phyloP scores from a whole-genome alignment of 2,888 invertebrate genomes.

The Neuroscelio doddi region DNA sequence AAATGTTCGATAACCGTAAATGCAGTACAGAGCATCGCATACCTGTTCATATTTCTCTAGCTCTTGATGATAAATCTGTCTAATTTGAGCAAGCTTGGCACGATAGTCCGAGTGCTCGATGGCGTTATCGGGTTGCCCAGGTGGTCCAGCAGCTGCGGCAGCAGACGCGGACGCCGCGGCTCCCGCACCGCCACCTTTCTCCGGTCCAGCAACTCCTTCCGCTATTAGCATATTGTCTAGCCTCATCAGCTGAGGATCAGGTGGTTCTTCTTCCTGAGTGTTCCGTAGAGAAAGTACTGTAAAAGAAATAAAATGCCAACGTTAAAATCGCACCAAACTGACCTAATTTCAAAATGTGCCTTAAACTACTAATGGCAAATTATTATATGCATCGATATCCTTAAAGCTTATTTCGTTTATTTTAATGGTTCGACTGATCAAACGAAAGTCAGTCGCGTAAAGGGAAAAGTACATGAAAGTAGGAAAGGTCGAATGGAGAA shows the following conservation, averaged over 20 bases:
- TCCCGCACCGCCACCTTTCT: slow-evolving; percentile 91
- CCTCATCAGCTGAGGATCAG: slow-evolving; percentile 98
- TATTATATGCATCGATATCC: no score
- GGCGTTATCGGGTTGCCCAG: slow-evolving; percentile 91
- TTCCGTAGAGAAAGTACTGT: slow-evolving; percentile 93
- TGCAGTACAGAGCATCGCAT: slow-evolving; percentile 17
- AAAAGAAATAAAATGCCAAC: slow-evolving; percentile 56
- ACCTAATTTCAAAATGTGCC: no score
- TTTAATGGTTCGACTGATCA: no score
- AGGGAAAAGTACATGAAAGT: background rate
- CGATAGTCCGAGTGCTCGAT: slow-evolving; percentile 99
- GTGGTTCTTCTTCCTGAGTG: slow-evolving; percentile 98
- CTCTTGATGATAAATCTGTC: slow-evolving; percentile 99
- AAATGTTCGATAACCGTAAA: background rate
- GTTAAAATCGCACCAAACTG: no score
- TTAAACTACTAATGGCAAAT: no score
- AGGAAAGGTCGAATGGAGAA: slow-evolving; percentile 15
- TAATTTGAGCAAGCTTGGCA: slow-evolving; percentile 97
- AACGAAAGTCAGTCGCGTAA: no score
- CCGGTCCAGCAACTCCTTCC: slow-evolving; percentile 97
- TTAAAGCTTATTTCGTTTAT: no score
- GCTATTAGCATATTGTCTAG: slow-evolving; percentile 99
- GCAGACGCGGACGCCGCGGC: slow-evolving; percentile 93
- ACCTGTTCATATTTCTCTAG: slow-evolving; percentile 99
- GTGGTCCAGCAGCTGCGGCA: slow-evolving; percentile 79